These are phyloP conservation scores for Tenebrio molitor DNA, from an alignment of 1,140 invertebrate genomes.

Conservation along the genomic window DNA sequence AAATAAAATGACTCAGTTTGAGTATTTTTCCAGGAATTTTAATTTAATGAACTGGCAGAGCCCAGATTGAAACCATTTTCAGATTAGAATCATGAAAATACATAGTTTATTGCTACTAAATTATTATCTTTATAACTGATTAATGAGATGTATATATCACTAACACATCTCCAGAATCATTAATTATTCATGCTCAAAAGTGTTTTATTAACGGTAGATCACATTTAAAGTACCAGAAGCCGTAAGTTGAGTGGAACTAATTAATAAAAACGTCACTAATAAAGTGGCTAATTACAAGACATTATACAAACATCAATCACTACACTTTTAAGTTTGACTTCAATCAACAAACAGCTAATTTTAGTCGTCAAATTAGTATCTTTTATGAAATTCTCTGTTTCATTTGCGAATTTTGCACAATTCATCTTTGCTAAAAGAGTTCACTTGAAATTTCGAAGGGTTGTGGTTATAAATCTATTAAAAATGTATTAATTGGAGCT, in stretches of 20 bases:
- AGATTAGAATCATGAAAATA: not conserved
- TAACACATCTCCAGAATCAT: not conserved
- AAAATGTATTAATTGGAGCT: constrained; percentile 11
- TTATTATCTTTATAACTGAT: no score
- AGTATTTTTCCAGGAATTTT: no score
- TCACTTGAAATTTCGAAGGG: constrained; percentile 1
- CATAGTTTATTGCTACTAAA: not conserved
- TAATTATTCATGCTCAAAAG: constrained; percentile 1
- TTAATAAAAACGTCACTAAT: constrained; percentile 18
- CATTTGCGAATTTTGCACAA: no score
- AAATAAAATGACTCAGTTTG: no score
- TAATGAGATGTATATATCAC: no score
- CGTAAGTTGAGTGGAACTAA: not conserved
- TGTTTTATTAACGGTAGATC: not conserved
- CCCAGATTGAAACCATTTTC: no score
- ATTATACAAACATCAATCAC: not conserved
- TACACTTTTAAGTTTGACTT: not conserved
- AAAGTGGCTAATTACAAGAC: not conserved
- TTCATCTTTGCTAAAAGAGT: no score
- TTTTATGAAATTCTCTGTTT: no score
- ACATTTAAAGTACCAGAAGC: not conserved
- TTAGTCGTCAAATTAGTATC: no score
- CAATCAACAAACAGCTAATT: not conserved
- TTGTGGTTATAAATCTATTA: not conserved
- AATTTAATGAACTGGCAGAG: no score